Evolutionary conservation across 1,140 invertebrate species (phyloP).

Genomic region (Zeugodacus cucurbitae): DNA sequence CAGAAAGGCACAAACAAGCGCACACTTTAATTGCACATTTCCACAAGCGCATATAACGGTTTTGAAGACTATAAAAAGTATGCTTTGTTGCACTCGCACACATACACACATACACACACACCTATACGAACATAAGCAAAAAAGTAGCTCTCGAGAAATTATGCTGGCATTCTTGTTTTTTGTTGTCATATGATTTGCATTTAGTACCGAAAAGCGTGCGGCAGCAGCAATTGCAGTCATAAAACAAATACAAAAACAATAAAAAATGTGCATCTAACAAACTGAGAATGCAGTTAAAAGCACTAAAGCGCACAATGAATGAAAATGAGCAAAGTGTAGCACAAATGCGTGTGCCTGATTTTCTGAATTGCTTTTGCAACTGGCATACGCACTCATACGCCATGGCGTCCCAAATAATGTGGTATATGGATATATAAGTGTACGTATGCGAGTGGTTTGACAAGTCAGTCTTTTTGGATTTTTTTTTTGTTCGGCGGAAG

Average conservation of each 20-base stretch:
- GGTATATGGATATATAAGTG: no score
- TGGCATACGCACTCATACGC: conserved; percentile 9
- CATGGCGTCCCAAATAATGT: neutral
- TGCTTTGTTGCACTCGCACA: neutral
- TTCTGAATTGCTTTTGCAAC: neutral
- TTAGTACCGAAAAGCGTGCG: neutral
- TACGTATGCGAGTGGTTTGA: no score
- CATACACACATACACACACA: neutral
- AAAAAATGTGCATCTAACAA: neutral
- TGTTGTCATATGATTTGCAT: conserved; percentile 1
- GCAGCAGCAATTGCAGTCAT: neutral
- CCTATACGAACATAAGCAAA: neutral
- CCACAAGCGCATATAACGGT: neutral
- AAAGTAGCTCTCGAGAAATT: neutral
- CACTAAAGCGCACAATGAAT: conserved; percentile 2
- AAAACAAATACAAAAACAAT: neutral
- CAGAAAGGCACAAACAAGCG: neutral
- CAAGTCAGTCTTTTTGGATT: no score
- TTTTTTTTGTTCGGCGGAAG: no score
- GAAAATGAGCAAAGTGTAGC: conserved; percentile 17
- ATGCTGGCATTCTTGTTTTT: neutral
- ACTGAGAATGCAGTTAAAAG: neutral
- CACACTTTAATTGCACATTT: neutral
- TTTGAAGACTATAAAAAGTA: neutral
- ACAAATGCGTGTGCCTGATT: neutral